Evolutionary conservation across 92 coral and sea anemone genomes (phyloP), one percentile per base, ranked within the genome.

Genomic region (Pocillopora grandis): DNA sequence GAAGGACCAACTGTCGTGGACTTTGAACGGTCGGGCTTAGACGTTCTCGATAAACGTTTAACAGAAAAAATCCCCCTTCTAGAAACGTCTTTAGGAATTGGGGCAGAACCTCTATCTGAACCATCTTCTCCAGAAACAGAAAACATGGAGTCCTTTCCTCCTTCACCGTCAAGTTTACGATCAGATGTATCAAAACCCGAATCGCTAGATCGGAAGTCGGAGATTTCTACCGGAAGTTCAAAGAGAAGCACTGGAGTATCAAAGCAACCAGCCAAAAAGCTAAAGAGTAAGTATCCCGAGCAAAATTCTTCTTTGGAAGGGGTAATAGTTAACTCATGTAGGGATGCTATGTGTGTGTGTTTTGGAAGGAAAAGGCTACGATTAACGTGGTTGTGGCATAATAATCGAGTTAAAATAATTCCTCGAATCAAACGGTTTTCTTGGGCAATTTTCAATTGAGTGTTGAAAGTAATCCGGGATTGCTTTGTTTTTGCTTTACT

Each of bases 101-200:
- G 77, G 65, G 80, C 52, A 14, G 87, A 86, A 48, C 92, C 74
- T n/a, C 71, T 86, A 12, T 86, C 87, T 12, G 92, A 90, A 11
- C 76, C 84, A 0, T 90, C 90, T 0, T 90, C 92, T 57, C 87
- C 90, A 16, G 92, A 86, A 35, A 81, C 90, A 11, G 92, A 91
- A 58, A 89, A 92, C 33, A 37, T 89, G 13, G 95, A 93, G 36
- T 90, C 95, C 12, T 87, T 72, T 17, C 90, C 98, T 1, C 90
- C 95, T 1, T 94, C 98, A 0, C 98, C 98, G 4, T 82, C 83
- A 4, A 94, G 98, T 84, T 64, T 90, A 17, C 79, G 87, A 52
- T 92, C 95, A 6, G 98, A 90, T 58, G 76, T 87, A 16, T 94
- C 95, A 9, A 77, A 80, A 59, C 42, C 89, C 49, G 98, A 94